Evolutionary conservation across 2,888 invertebrate species (phyloP).

Genomic region (Hecatera dysodea): DNA sequence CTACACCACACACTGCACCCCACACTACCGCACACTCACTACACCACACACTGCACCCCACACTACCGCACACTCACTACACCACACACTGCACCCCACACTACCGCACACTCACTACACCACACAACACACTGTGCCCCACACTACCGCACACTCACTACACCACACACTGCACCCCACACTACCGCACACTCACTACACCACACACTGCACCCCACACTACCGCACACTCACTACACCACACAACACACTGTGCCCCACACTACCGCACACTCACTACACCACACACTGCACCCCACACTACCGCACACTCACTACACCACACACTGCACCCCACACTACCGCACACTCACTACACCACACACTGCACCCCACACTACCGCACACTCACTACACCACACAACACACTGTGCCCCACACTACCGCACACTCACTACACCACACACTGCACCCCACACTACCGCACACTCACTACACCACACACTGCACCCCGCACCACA

Average conservation of each 20-base stretch:
- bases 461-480: not conserved
- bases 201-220: not conserved
- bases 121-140: not conserved
- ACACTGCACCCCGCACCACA: not conserved
- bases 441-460: not conserved
- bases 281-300: not conserved
- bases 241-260: too few species aligned
- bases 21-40: not conserved
- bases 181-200: slow-evolving; percentile 71
- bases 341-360: not conserved
- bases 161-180: not conserved
- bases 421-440: not conserved
- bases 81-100: too few species aligned
- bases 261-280: not conserved
- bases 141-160: not conserved
- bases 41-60: too few species aligned
- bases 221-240: slow-evolving; percentile 19
- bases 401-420: not conserved
- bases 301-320: not conserved
- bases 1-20: slow-evolving; percentile 15
- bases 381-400: not conserved
- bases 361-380: not conserved
- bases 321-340: not conserved
- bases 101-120: slow-evolving; percentile 20
- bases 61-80: slow-evolving; percentile 80